Conservation (phyloP, 2,888 invertebrate species). For the Operophtera brumata region DNA sequence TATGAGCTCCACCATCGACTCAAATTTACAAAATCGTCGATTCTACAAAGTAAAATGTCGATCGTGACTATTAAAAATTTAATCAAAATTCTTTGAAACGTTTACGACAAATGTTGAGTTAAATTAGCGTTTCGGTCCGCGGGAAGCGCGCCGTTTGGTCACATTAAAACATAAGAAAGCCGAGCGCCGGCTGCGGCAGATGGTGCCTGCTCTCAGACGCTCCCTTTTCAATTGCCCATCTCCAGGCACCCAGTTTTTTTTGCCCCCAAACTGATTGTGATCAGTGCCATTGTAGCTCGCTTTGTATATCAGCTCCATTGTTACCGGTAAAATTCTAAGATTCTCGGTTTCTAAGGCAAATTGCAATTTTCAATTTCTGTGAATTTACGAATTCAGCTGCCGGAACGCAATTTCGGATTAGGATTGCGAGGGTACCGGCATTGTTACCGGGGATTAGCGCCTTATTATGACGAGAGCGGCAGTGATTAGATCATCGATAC, state of each 20-base stretch:
- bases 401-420: slow-evolving; percentile 64
- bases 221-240: slow-evolving; percentile 75
- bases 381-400: slow-evolving; percentile 54
- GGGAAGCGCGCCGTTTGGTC: slow-evolving; percentile 45
- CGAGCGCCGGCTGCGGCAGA: slow-evolving; percentile 68
- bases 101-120: slow-evolving; percentile 35
- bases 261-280: slow-evolving; percentile 66
- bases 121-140: slow-evolving; percentile 27
- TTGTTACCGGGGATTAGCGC: slow-evolving; percentile 29
- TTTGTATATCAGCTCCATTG: slow-evolving; percentile 62
- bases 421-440: slow-evolving; percentile 45
- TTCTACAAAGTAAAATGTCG: slow-evolving; percentile 26
- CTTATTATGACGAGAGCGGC: slow-evolving; percentile 16
- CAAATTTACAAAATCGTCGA: slow-evolving; percentile 27
- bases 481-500: slow-evolving; percentile 33
- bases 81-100: slow-evolving; percentile 42
- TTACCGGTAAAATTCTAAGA: slow-evolving; percentile 62
- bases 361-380: slow-evolving; percentile 63
- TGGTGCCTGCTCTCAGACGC: slow-evolving; percentile 48
- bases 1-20: slow-evolving; percentile 18
- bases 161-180: slow-evolving; percentile 41
- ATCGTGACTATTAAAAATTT: slow-evolving; percentile 36
- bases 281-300: slow-evolving; percentile 59
- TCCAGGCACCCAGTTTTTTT: slow-evolving; percentile 61
- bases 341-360: slow-evolving; percentile 58